These are phyloP conservation scores for Aleadryas rufinucha DNA, from an alignment of 2,113 vertebrate species.

Conservation along the genomic window DNA sequence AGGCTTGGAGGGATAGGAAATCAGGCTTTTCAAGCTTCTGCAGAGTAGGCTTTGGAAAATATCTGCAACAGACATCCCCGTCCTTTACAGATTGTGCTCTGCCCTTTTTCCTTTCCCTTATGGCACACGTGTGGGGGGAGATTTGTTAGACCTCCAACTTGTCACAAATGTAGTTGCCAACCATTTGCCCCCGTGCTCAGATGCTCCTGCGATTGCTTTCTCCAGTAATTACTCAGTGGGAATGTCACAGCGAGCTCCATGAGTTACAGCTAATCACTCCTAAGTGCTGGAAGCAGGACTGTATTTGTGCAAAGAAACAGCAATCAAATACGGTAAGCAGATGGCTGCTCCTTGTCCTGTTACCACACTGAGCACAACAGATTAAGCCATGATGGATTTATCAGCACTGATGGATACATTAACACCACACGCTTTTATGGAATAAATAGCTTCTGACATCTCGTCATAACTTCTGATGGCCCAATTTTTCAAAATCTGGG, in stretches of 20 bases:
- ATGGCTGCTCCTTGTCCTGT: slow-evolving; percentile 63
- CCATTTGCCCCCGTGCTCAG: slow-evolving; percentile 31
- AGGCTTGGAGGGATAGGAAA: slow-evolving; percentile 15
- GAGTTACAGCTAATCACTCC: slow-evolving; percentile 63
- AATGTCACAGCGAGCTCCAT: slow-evolving; percentile 9
- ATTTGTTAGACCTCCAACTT: slow-evolving; percentile 41
- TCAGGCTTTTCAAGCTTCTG: slow-evolving; percentile 6
- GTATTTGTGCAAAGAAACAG: slow-evolving; percentile 59
- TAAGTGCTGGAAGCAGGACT: slow-evolving; percentile 63
- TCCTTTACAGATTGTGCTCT: slow-evolving; percentile 16
- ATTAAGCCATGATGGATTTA: slow-evolving; percentile 60
- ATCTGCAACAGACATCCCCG: neutral
- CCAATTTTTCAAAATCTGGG: neutral
- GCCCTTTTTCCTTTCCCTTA: neutral
- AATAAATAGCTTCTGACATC: slow-evolving; percentile 52
- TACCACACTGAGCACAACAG: slow-evolving; percentile 53
- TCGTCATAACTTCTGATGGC: slow-evolving; percentile 25
- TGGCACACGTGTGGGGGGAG: neutral
- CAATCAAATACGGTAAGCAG: slow-evolving; percentile 68
- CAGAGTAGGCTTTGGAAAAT: neutral
- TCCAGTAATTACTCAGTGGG: slow-evolving; percentile 58
- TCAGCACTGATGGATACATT: slow-evolving; percentile 54
- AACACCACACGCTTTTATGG: slow-evolving; percentile 45
- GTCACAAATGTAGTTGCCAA: slow-evolving; percentile 31
- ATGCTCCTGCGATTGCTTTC: slow-evolving; percentile 24